Evolutionary conservation across 2,888 invertebrate genomes (phyloP), one percentile per base, ranked within the genome.

Genomic region (Aproaerema taeniolella): DNA sequence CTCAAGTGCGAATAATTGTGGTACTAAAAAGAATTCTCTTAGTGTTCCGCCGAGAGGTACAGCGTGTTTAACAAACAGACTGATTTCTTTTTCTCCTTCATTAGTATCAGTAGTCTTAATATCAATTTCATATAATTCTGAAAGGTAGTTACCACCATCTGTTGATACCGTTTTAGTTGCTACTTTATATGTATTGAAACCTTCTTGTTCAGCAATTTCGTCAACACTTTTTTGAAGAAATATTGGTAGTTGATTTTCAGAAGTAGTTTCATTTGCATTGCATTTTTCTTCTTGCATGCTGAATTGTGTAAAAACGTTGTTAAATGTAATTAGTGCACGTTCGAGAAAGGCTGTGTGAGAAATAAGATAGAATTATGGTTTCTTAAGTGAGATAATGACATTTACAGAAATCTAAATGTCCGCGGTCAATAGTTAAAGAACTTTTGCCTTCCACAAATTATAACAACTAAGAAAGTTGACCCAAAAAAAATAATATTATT

Each of bases 11-110:
- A 67, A 76, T 0, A 67, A 48, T 20, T 61, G 61, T 7, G 47
- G 20, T 2, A 72, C 38, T 0, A 66, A 55, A 31, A 67, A 52
- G n/a, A n/a, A 69, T 50, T 43, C 55, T 52, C 34, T 35, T 24
- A 65, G 46, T 1, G 58, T 39, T 10, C 59, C 52, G 1, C 42
- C 43, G n/a, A n/a, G n/a, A 3, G 49, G 43, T 16, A 67, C 49
- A n/a, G 62, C 63, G n/a, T 58, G 49, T 45, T 79, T 79, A 1
- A 66, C 47, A 43, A 79, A 79, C 14, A 77, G 50, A 31, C 67
- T 61, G 2, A 55, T 53, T 52, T 64, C 49, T 38, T 55, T 57
- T 0, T 48, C 0, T 47, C 58, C 12, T 0, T 52, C 37, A 9
- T 5, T 24, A 0, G 56, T 58, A 47, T 46, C 44, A n/a, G n/a